Base-by-base conservation (phyloP, 2,888 invertebrate species). In the Shargacucullia verbasci region DNA sequence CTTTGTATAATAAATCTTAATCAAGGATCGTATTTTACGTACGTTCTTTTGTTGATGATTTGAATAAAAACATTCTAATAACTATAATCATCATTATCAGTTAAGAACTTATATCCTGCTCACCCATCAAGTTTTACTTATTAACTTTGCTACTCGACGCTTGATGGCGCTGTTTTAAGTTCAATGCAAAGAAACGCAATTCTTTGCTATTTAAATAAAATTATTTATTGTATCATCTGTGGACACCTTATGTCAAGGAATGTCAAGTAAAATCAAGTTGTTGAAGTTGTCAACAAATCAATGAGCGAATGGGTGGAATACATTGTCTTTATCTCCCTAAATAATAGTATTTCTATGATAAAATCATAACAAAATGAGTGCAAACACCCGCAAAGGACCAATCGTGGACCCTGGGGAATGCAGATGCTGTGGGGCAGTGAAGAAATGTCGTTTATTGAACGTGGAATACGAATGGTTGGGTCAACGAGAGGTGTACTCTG, bases 391-490 rank as follows among this genome's bases (percentile, higher is more conserved):
- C 43, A 89, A 88, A 54, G 88, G 90, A 2, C 91, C 89, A 0
- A 76, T 91, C 10, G 79, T 88, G 47, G 90, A 91, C 45, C 83
- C 87, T 0, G 91, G 88, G 4, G 29, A 81, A 13, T 92, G 91
- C 44, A 82, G 91, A 40, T 92, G 92, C 64, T 92, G 91, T 59
- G 89, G 92, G 20, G 78, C 70, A 1, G 70, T 81, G n/a, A 92
- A 91, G 59, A 88, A 88, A 74, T 92, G 92, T 69, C 85, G 91
- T 0, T 44, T 92, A 8, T 49, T 92, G n/a, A 91, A 88, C 62
- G 77, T 84, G 1, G 90, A 91, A 70, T 92, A 92, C 56, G 83
- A 86, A 13, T 91, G 86, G 83, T 75, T 81, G 25, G 90, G 89
- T 0, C 84, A 84, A 34, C 85, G 83, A 66, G 91, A 92, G 76